Percentiles rank a stretch among this genome's conserved stretches.
These are phyloP conservation scores for Caenorhabditis tropicalis DNA, from an alignment of 1,140 invertebrate genomes.

Conservation along the genomic window DNA sequence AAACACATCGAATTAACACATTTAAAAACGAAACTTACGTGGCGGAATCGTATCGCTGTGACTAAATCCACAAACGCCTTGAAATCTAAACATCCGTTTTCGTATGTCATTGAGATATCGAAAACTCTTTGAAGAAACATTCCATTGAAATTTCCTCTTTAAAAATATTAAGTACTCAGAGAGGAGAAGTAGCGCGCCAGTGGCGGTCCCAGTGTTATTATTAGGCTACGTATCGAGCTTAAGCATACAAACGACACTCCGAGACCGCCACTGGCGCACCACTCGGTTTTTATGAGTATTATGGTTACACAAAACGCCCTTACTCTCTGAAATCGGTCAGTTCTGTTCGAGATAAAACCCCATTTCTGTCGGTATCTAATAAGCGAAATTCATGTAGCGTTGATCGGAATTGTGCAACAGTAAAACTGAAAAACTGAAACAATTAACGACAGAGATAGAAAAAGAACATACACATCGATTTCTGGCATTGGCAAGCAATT, in stretches of 20 bases:
- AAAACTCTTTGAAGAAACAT: background rate
- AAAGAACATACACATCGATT: background rate
- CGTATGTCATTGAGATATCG: background rate
- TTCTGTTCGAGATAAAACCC: background rate
- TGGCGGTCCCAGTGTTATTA: too few species aligned
- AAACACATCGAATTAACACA: background rate
- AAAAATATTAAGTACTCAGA: background rate
- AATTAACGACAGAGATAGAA: background rate
- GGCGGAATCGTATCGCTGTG: background rate
- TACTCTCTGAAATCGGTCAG: slow-evolving; percentile 17
- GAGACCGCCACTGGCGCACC: too few species aligned
- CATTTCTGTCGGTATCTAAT: background rate
- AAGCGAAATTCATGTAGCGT: background rate
- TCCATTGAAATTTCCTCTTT: background rate
- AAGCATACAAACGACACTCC: too few species aligned
- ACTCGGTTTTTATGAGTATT: too few species aligned
- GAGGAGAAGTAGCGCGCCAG: background rate
- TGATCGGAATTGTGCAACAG: background rate
- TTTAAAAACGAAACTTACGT: background rate
- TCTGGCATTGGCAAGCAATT: background rate
- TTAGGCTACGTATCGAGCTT: too few species aligned
- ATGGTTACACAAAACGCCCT: too few species aligned
- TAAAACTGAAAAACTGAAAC: background rate
- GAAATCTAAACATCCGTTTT: slow-evolving; percentile 7
- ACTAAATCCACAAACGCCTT: background rate